Evolutionary conservation across 1,140 invertebrate genomes (phyloP), one percentile per base, ranked within the genome.

Genomic region (Eupristina koningsbergeri): DNA sequence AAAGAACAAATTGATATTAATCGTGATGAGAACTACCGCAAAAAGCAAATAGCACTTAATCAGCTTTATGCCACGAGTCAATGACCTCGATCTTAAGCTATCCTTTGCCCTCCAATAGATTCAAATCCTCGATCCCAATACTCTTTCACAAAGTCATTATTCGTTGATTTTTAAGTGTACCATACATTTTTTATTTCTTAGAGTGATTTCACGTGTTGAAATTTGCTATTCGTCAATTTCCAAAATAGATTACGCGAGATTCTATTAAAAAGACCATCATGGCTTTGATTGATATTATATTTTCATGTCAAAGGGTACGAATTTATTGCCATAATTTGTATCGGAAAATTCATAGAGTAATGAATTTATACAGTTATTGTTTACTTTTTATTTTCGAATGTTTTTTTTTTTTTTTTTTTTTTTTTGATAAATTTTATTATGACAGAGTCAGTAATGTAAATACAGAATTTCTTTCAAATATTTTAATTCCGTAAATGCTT

Each of bases 121-220:
- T 76, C 63, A 74, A n/a, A 74, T 63, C 47, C 50, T 31, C 15
- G 26, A 75, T 50, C 67, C 11, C 58, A 34, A 80, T 71, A 41
- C 76, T 26, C 31, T 76, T 79, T 71, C 29, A 76, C 74, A 83
- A 61, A 36, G 67, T 74, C 67, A 26, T 75, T 80, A 64, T 80
- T 84, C 39, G 34, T 15, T 15, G 22, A 39, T 61, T 36, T 29
- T 6, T 31, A 61, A 36, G 26, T 31, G 29, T n/a, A 36, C 6
- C 13, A 22, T 15, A 2, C 31, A n/a, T 50, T 61, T 19, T 19
- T 0, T 45, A 11, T 64, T 31, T 22, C 9, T 11, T 17, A 8
- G 29, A 39, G 15, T 17, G 7, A 47, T 34, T 84, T 73, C 39
- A 29, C 36, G 34, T 73, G 64, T 71, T 34, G 31, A 47, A 79